A percentile compares a stretch with the other conserved stretches of the same genome.
Conservation (phyloP, 2,113 vertebrate species). For the Corvus cornix region DNA sequence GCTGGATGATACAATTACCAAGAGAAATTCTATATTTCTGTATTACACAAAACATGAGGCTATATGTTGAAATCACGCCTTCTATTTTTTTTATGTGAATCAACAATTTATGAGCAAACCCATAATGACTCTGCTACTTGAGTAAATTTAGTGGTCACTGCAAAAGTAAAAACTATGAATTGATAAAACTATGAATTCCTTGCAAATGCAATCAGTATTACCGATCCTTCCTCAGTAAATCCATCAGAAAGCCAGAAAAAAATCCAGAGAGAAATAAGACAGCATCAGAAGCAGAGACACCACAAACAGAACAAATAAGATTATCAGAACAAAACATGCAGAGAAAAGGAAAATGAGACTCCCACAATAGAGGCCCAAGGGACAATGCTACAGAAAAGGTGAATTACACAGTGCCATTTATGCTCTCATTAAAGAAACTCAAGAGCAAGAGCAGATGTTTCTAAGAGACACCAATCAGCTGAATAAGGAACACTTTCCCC, state of each 20-base stretch:
- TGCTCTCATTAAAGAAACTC: background rate
- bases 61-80: background rate
- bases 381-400: background rate
- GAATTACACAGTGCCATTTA: background rate
- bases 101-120: background rate
- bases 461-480: background rate
- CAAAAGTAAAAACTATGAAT: background rate
- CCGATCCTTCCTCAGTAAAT: background rate
- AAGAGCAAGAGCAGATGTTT: constrained; percentile 1
- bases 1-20: background rate
- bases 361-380: background rate
- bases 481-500: background rate
- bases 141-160: background rate
- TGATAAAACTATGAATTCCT: background rate
- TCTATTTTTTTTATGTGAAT: background rate
- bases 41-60: background rate
- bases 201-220: background rate
- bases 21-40: background rate
- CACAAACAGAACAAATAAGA: background rate
- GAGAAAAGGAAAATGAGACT: background rate
- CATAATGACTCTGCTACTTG: background rate
- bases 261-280: background rate
- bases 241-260: background rate
- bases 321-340: background rate
- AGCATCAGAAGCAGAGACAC: background rate